Percentiles rank a stretch among this genome's conserved stretches.
Conservation (phyloP, 2,888 invertebrate species). For the Drosophila sordidula region DNA sequence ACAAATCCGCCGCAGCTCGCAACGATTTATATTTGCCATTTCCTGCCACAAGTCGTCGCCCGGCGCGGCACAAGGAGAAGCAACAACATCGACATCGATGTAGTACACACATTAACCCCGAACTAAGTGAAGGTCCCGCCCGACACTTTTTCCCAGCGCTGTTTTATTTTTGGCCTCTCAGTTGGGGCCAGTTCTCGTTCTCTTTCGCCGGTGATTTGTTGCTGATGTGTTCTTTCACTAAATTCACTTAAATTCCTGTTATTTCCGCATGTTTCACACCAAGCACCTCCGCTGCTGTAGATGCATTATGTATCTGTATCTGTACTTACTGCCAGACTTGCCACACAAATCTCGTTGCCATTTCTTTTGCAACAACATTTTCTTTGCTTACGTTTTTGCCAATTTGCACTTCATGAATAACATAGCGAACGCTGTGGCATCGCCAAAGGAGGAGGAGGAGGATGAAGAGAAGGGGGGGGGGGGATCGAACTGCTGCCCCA, state of each 20-base stretch:
- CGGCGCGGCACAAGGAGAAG: slow-evolving; percentile 13
- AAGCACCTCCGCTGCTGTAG: slow-evolving; percentile 24
- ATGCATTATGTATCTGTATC: slow-evolving; percentile 17
- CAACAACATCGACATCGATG: slow-evolving; percentile 33
- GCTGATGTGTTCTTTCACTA: slow-evolving; percentile 78
- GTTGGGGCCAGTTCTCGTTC: slow-evolving; percentile 2
- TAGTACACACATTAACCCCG: slow-evolving; percentile 58
- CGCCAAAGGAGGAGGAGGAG: background rate
- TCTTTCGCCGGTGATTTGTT: slow-evolving; percentile 61
- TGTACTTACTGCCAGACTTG: slow-evolving; percentile 31
- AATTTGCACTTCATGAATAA: slow-evolving; percentile 79
- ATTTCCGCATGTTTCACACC: slow-evolving; percentile 75
- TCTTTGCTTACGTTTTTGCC: slow-evolving; percentile 57
- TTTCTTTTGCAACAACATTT: slow-evolving; percentile 43
- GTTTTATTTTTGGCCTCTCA: slow-evolving; percentile 35
- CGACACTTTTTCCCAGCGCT: slow-evolving; percentile 17
- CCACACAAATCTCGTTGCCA: slow-evolving; percentile 50
- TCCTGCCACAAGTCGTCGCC: slow-evolving; percentile 49
- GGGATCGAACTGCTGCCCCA: slow-evolving; percentile 55
- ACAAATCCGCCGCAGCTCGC: slow-evolving; percentile 40
- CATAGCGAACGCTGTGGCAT: slow-evolving; percentile 23
- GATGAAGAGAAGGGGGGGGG: background rate
- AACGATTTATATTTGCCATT: slow-evolving; percentile 70
- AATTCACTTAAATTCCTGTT: slow-evolving; percentile 77
- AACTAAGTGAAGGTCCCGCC: slow-evolving; percentile 57